These are phyloP conservation scores for Phthorimaea operculella DNA, from an alignment of 1,140 invertebrate species.

Conservation along the genomic window DNA sequence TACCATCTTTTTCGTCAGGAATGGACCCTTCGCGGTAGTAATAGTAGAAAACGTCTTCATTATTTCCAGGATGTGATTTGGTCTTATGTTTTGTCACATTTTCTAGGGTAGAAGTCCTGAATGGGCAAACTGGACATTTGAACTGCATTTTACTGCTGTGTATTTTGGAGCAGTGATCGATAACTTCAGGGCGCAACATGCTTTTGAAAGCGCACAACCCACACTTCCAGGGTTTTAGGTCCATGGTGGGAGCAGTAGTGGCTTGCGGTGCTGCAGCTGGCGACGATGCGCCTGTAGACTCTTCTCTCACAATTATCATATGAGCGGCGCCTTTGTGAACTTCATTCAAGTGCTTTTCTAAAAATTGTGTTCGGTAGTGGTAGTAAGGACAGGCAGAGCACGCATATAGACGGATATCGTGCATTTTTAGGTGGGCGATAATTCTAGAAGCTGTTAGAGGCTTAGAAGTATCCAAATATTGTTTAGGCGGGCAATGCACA, in stretches of 20 bases:
- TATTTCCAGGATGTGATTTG: constrained; percentile 33
- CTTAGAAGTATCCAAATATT: constrained; percentile 41
- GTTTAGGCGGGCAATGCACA: constrained; percentile 72
- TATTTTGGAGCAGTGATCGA: constrained; percentile 65
- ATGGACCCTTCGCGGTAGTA: constrained; percentile 50
- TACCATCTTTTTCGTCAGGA: constrained; percentile 35
- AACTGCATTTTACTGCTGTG: constrained; percentile 75
- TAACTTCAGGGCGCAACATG: constrained; percentile 70
- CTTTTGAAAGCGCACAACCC: constrained; percentile 74
- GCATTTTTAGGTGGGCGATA: constrained; percentile 78
- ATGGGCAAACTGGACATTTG: constrained; percentile 74
- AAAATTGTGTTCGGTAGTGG: constrained; percentile 71
- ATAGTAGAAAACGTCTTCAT: constrained; percentile 44
- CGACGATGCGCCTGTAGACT: constrained; percentile 25
- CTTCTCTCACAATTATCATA: constrained; percentile 70
- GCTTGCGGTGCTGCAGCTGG: constrained; percentile 23
- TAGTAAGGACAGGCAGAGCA: constrained; percentile 75
- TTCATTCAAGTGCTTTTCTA: constrained; percentile 75
- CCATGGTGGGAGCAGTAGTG: constrained; percentile 48
- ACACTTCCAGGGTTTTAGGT: constrained; percentile 75
- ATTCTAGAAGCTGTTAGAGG: constrained; percentile 68
- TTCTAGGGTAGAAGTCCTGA: constrained; percentile 67
- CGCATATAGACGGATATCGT: constrained; percentile 76
- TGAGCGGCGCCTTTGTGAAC: constrained; percentile 70
- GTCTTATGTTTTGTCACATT: constrained; percentile 69